These are phyloP conservation scores for Drosophila lacertosa DNA, from an alignment of 1,140 invertebrate genomes.

Conservation along the genomic window DNA sequence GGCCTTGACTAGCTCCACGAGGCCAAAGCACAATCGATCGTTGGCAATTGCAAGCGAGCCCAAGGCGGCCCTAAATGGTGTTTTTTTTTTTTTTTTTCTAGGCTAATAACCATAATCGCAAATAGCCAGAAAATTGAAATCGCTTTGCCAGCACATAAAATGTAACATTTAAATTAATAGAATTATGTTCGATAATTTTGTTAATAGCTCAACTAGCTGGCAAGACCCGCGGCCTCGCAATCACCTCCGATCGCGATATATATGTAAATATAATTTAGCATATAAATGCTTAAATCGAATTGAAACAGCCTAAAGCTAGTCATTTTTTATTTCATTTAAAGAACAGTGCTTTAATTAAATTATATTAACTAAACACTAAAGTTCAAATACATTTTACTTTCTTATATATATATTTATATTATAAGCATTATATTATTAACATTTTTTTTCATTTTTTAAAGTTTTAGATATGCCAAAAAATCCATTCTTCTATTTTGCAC, in stretches of 20 bases:
- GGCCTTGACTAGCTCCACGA: conserved; percentile 49
- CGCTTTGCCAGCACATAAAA: conserved; percentile 52
- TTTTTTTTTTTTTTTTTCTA: not conserved
- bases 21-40: conserved; percentile 8
- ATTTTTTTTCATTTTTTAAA: too few relatives aligned
- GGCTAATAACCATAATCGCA: conserved; percentile 54
- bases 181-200: conserved; percentile 63
- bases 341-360: conserved; percentile 28
- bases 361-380: conserved; percentile 52
- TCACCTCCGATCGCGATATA: not conserved
- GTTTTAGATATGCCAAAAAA: not conserved
- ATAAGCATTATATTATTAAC: too few relatives aligned
- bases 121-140: conserved; percentile 31
- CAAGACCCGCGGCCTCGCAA: conserved; percentile 9
- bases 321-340: conserved; percentile 45
- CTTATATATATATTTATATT: too few relatives aligned
- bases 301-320: conserved; percentile 42
- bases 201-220: conserved; percentile 29
- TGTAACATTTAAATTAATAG: conserved; percentile 68
- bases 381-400: not conserved
- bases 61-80: conserved; percentile 29
- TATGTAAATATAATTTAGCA: conserved; percentile 7
- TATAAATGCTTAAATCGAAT: conserved; percentile 34
- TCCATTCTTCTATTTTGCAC: not conserved
- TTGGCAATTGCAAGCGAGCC: not conserved